Conservation (phyloP, 1,140 invertebrate species). For the Leptinotarsa lineolata region DNA sequence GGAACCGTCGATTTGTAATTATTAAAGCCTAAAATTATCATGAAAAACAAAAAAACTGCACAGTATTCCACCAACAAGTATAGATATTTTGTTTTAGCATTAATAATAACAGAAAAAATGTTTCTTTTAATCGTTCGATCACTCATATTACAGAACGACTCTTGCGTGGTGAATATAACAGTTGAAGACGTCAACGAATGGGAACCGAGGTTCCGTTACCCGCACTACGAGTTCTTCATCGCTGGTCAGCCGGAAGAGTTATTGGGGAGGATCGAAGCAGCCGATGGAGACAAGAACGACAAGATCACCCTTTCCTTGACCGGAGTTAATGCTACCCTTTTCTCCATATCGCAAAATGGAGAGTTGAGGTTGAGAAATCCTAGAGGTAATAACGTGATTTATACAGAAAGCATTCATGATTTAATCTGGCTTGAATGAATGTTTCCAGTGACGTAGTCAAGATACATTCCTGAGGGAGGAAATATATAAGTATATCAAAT, state of each 20-base stretch:
- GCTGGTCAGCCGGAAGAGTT: constrained; percentile 58
- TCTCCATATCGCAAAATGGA: constrained; percentile 49
- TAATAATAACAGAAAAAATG: too few relatives aligned
- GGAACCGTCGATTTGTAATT: too few relatives aligned
- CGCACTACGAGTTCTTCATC: constrained; percentile 83
- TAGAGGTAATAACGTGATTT: constrained; percentile 18
- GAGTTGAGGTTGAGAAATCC: constrained; percentile 45
- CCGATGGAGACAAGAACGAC: constrained; percentile 80
- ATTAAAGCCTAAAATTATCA: too few relatives aligned
- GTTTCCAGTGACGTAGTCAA: constrained; percentile 22
- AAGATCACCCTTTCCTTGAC: constrained; percentile 69
- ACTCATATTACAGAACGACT: constrained; percentile 68
- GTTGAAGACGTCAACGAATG: constrained; percentile 90
- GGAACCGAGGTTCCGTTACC: constrained; percentile 86
- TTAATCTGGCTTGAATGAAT: not conserved
- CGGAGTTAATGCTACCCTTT: constrained; percentile 67
- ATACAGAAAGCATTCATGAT: not conserved
- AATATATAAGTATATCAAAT: not conserved
- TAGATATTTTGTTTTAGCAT: too few relatives aligned
- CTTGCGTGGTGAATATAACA: constrained; percentile 71
- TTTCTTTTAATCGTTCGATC: too few relatives aligned
- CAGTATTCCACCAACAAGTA: too few relatives aligned
- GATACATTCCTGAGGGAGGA: not conserved
- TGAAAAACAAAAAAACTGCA: too few relatives aligned
- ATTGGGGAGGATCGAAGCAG: constrained; percentile 73